Percentiles rank a stretch among this genome's conserved stretches.
Evolutionary conservation across 2,113 vertebrate species (phyloP).

Genomic region (Atherinomorus stipes): DNA sequence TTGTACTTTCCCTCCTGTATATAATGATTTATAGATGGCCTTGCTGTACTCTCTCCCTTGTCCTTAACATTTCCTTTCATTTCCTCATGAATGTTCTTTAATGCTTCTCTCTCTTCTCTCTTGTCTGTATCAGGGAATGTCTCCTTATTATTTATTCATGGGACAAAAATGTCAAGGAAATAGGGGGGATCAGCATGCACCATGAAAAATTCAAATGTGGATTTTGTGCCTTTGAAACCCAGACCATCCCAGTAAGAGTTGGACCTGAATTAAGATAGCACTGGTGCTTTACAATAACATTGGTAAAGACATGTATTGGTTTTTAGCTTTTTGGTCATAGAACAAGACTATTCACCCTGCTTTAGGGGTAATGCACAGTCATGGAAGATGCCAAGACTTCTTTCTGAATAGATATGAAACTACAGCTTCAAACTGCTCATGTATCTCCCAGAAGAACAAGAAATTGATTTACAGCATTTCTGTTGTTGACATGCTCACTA

Average conservation of each 20-base stretch:
- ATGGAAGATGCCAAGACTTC: neutral
- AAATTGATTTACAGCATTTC: too few species aligned
- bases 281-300: neutral
- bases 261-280: conserved; percentile 11
- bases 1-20: neutral
- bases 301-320: neutral
- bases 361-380: neutral
- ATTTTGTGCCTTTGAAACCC: conserved; percentile 4
- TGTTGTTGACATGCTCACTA: too few species aligned
- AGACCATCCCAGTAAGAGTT: neutral
- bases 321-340: neutral
- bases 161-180: conserved; percentile 15
- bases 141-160: conserved; percentile 19
- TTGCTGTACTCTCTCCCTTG: neutral
- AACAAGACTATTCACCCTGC: neutral
- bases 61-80: neutral
- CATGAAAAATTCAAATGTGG: conserved; percentile 15
- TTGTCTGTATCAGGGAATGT: conserved; percentile 10
- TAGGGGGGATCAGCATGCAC: conserved; percentile 1
- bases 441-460: too few species aligned
- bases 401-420: too few species aligned
- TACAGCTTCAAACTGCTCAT: too few species aligned
- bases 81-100: neutral
- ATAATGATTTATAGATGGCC: neutral
- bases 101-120: neutral